These are phyloP conservation scores for Gulo gulo DNA, from an alignment of 2,113 vertebrate genomes.

Conservation along the genomic window DNA sequence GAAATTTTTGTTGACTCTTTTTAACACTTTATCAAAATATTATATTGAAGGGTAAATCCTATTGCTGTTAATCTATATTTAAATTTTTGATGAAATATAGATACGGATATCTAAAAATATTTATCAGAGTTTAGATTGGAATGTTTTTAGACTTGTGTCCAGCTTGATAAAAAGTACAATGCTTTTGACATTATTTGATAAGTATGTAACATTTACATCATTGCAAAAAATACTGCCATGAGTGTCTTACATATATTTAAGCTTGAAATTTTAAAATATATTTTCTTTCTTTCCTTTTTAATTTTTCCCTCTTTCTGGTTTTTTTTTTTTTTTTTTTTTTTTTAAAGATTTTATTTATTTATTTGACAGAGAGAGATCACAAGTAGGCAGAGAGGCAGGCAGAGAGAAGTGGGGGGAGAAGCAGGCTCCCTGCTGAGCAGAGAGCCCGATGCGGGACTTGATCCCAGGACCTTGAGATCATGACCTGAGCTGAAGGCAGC, in stretches of 20 bases:
- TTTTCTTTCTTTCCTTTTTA: slow-evolving; percentile 40
- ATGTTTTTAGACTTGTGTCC: not conserved
- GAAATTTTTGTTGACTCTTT: not conserved
- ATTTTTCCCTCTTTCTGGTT: not conserved
- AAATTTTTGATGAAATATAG: slow-evolving; percentile 14
- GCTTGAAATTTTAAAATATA: slow-evolving; percentile 81
- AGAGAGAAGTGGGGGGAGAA: no score
- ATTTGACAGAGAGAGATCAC: no score
- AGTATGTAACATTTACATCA: slow-evolving; percentile 85
- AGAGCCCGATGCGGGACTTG: no score
- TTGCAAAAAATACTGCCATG: slow-evolving; percentile 85
- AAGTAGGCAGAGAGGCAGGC: no score
- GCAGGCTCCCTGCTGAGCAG: no score
- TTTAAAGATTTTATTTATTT: no score
- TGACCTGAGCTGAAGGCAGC: no score
- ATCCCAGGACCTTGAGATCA: no score
- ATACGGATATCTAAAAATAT: not conserved
- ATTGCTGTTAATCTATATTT: not conserved
- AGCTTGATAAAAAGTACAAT: not conserved
- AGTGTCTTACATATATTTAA: slow-evolving; percentile 83
- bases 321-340: no score
- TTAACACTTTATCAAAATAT: not conserved
- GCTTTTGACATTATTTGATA: slow-evolving; percentile 84
- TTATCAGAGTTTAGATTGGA: not conserved
- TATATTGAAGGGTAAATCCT: not conserved